Evolutionary conservation across 2,113 vertebrate species (phyloP).

Genomic region (Mionectes macconnelli): DNA sequence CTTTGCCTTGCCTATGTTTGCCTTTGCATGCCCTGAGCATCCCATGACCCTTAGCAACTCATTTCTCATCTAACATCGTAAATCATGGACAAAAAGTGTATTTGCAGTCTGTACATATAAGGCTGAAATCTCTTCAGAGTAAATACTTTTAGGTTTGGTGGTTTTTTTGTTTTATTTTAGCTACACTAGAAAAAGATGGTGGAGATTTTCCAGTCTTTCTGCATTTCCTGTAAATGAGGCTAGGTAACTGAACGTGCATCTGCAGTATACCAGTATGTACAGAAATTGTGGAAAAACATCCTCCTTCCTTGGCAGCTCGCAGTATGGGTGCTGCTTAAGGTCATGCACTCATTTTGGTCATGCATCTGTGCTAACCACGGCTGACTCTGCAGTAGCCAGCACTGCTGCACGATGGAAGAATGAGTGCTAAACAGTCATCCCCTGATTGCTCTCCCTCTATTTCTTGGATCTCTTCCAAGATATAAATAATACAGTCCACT

Average conservation of each 20-base stretch:
- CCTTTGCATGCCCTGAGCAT: neutral
- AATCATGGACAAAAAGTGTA: neutral
- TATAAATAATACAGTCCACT: neutral
- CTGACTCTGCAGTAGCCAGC: neutral
- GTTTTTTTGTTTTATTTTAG: neutral
- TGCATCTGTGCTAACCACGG: rapidly evolving
- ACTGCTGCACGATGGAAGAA: neutral
- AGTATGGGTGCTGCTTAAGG: neutral
- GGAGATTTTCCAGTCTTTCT: neutral
- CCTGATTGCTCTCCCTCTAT: neutral
- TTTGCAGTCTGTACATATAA: neutral
- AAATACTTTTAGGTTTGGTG: neutral
- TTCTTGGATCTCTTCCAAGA: conserved; percentile 8
- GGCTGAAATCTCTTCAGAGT: neutral
- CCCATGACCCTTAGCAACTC: neutral
- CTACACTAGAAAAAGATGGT: neutral
- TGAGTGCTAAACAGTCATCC: neutral
- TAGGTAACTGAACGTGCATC: neutral
- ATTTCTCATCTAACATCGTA: neutral
- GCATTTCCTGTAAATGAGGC: neutral
- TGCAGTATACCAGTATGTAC: neutral
- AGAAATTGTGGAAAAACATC: neutral
- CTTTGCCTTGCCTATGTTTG: neutral
- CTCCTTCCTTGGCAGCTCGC: neutral
- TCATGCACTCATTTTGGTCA: rapidly evolving